These are phyloP conservation scores for Myopa testacea DNA, from an alignment of 2,888 invertebrate species.

Conservation along the genomic window DNA sequence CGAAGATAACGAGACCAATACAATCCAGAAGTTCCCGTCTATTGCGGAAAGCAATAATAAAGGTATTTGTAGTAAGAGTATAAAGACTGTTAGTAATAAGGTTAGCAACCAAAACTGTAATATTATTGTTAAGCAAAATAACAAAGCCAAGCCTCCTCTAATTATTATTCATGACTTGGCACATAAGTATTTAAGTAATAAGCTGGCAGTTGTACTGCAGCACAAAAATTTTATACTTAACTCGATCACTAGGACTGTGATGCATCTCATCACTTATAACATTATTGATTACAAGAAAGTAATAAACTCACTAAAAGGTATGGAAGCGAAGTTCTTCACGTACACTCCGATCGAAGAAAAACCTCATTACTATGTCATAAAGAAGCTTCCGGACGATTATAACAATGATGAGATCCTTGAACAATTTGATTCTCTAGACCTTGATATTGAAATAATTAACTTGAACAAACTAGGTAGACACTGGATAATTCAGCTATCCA, in stretches of 20 bases:
- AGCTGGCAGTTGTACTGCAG: neutral
- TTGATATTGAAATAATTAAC: neutral
- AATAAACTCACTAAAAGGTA: neutral
- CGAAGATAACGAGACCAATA: no score
- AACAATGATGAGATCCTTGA: neutral
- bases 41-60: no score
- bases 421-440: neutral
- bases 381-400: neutral
- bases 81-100: no score
- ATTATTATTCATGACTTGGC: neutral
- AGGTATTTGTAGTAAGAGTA: no score
- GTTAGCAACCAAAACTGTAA: no score
- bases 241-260: conserved; percentile 5
- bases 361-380: neutral
- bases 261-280: no score
- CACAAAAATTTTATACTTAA: conserved; percentile 3
- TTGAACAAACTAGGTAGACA: neutral
- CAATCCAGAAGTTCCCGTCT: no score
- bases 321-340: neutral
- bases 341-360: conserved; percentile 2
- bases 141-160: neutral
- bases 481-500: neutral
- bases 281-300: neutral
- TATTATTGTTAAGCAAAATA: no score
- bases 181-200: neutral